These are phyloP conservation scores for Brachionus koreanus DNA, from an alignment of 1,140 invertebrate species.

Conservation along the genomic window DNA sequence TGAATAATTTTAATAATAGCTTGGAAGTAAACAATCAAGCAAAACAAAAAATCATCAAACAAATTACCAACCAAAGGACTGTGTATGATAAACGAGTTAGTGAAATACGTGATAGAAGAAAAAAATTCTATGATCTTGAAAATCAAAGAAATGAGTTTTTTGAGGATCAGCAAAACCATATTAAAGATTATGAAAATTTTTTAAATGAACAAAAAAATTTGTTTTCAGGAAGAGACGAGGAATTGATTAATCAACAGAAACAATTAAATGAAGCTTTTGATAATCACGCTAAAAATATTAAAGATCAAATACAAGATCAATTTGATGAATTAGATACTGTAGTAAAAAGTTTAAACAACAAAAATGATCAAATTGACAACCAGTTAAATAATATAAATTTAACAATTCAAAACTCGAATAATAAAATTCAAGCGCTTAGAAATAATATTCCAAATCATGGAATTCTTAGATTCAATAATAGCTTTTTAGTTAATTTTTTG, in stretches of 20 bases:
- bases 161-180: background rate
- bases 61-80: background rate
- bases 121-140: background rate
- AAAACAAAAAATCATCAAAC: background rate
- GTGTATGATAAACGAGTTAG: background rate
- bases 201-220: background rate
- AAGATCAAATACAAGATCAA: background rate
- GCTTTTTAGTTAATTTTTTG: background rate
- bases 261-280: background rate
- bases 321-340: background rate
- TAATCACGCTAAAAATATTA: background rate
- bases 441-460: background rate
- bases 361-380: background rate
- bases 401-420: no score
- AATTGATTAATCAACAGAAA: background rate
- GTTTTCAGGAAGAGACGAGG: background rate
- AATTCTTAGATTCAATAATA: background rate
- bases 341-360: background rate
- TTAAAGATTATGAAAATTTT: background rate
- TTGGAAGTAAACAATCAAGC: background rate
- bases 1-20: background rate
- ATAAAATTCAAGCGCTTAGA: background rate
- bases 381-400: background rate
- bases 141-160: background rate
- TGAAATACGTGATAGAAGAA: background rate